Evolutionary conservation across 2,113 vertebrate genomes (phyloP).

Genomic region (Tupaia chinensis): DNA sequence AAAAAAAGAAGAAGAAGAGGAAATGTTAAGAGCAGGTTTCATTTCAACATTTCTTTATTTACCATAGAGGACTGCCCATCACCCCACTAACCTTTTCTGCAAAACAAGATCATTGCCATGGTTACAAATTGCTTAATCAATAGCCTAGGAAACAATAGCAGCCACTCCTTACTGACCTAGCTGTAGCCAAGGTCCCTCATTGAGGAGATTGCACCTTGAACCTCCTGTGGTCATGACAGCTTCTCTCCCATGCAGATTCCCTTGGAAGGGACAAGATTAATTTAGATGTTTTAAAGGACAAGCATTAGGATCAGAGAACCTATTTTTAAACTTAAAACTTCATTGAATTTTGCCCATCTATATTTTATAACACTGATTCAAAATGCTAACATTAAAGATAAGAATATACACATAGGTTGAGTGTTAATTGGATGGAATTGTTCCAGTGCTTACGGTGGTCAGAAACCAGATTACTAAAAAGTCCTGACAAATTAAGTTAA

Average conservation of each 20-base stretch:
- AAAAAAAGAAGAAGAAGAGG: neutral
- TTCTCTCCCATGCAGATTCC: neutral
- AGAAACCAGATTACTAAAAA: slow-evolving; percentile 16
- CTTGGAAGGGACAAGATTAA: neutral
- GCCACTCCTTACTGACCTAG: neutral
- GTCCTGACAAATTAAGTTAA: neutral
- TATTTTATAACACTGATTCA: slow-evolving; percentile 10
- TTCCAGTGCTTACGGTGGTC: neutral
- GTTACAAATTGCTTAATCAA: slow-evolving; percentile 65
- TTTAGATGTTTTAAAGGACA: slow-evolving; percentile 43
- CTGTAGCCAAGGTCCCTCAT: neutral
- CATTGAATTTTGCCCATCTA: neutral
- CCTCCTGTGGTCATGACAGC: neutral
- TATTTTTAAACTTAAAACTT: slow-evolving; percentile 47
- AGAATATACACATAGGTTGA: neutral
- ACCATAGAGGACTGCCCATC: neutral
- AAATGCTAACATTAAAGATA: slow-evolving; percentile 22
- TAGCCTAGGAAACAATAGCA: slow-evolving; percentile 44
- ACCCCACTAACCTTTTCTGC: slow-evolving; percentile 45
- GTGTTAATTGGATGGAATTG: neutral
- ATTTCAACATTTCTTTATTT: slow-evolving; percentile 1
- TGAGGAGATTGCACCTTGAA: neutral
- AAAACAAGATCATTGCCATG: slow-evolving; percentile 59
- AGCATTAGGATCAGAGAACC: slow-evolving; percentile 6
- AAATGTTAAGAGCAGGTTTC: neutral